phyloP scores from a whole-genome alignment of 2,113 vertebrate genomes.

The Eublepharis macularius region DNA sequence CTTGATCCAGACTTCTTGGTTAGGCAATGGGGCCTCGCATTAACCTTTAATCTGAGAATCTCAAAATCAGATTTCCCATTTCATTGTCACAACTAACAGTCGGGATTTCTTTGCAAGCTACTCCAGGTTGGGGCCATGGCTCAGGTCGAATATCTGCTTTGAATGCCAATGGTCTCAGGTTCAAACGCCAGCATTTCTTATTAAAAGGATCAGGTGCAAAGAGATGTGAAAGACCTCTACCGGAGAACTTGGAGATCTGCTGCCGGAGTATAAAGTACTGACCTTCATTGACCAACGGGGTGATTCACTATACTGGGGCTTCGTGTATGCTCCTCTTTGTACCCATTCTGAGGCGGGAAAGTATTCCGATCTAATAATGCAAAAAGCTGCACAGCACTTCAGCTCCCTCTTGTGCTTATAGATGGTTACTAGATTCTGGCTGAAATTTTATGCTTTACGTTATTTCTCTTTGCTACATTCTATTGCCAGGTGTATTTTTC shows the following conservation, averaged over 20 bases:
- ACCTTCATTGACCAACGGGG: no score
- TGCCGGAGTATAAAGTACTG: no score
- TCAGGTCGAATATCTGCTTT: no score
- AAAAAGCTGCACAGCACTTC: neutral
- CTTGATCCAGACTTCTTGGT: neutral
- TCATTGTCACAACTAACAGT: no score
- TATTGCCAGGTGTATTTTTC: neutral
- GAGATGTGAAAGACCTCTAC: no score
- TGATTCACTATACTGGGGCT: no score
- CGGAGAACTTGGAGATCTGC: no score
- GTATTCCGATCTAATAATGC: rapidly evolving
- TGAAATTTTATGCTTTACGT: neutral
- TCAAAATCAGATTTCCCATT: neutral
- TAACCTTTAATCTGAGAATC: neutral
- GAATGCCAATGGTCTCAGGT: no score
- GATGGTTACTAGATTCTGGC: neutral
- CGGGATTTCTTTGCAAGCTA: neutral
- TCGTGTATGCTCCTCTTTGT: no score
- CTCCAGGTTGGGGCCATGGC: no score
- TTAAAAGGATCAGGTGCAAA: no score
- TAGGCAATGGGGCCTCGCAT: neutral
- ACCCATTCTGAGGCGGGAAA: neutral
- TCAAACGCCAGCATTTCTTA: no score
- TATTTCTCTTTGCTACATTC: neutral
- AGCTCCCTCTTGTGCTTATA: slow-evolving; percentile 48